These are phyloP conservation scores for Platypus cylindrus DNA, from an alignment of 2,888 invertebrate genomes.

Conservation along the genomic window DNA sequence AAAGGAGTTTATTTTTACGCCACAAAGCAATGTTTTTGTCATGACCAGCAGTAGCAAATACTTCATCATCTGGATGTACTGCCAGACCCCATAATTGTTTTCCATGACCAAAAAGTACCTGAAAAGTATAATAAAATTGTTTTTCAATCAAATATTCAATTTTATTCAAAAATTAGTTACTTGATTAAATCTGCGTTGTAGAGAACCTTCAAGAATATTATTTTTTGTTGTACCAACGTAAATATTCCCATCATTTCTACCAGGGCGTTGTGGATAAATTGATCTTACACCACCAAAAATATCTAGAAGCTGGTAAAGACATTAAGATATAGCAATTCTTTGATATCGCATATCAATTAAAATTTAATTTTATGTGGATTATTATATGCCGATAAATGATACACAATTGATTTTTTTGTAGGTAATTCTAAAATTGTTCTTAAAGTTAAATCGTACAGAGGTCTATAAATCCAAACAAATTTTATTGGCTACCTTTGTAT, in stretches of 20 bases:
- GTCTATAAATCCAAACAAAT: too few relatives aligned
- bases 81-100: slow-evolving; percentile 79
- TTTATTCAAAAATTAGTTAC: slow-evolving; percentile 28
- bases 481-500: slow-evolving; percentile 69
- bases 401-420: too few relatives aligned
- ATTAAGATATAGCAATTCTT: too few relatives aligned
- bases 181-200: slow-evolving; percentile 78
- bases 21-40: slow-evolving; percentile 84
- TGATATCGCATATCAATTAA: too few relatives aligned
- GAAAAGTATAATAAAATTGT: slow-evolving; percentile 12
- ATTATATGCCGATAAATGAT: too few relatives aligned
- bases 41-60: slow-evolving; percentile 84
- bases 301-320: slow-evolving; percentile 47
- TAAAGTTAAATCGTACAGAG: too few relatives aligned
- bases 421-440: too few relatives aligned
- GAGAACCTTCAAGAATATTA: slow-evolving; percentile 79
- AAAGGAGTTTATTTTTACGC: slow-evolving; percentile 78
- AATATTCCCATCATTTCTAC: slow-evolving; percentile 78
- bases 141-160: neutral
- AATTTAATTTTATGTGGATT: too few relatives aligned
- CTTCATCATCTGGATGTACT: slow-evolving; percentile 81
- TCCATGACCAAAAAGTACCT: slow-evolving; percentile 80
- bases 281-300: slow-evolving; percentile 79
- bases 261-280: slow-evolving; percentile 78
- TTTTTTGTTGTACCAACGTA: slow-evolving; percentile 85